A percentile compares a stretch with the other conserved stretches of the same genome.
These are phyloP conservation scores for Battus philenor DNA, from an alignment of 1,140 invertebrate species.

Conservation along the genomic window DNA sequence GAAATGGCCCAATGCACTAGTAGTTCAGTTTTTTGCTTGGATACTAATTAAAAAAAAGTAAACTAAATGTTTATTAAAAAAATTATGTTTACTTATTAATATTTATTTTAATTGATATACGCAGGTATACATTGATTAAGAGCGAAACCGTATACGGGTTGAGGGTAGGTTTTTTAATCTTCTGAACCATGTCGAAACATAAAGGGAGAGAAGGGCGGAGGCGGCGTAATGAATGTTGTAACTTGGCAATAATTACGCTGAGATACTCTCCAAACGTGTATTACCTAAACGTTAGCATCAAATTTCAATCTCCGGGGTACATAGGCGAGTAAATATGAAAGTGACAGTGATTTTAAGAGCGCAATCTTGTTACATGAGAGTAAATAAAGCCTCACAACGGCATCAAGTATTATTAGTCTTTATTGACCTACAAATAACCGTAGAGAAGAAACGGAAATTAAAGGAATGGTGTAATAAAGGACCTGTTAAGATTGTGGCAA, in stretches of 20 bases:
- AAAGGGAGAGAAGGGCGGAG: background rate
- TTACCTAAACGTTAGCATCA: constrained; percentile 9
- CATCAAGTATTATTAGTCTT: constrained; percentile 8
- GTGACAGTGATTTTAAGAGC: constrained; percentile 11
- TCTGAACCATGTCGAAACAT: background rate
- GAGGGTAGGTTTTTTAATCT: constrained; percentile 11
- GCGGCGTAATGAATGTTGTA: constrained; percentile 10
- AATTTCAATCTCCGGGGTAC: constrained; percentile 15
- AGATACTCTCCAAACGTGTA: constrained; percentile 11
- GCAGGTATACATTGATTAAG: no score
- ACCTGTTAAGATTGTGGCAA: constrained; percentile 31
- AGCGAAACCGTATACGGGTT: constrained; percentile 13
- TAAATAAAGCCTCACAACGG: background rate
- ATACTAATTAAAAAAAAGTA: no score
- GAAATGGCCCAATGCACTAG: no score
- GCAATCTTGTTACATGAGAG: constrained; percentile 9
- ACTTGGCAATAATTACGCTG: constrained; percentile 13
- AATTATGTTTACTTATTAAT: no score
- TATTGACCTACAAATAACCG: constrained; percentile 15
- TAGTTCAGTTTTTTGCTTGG: no score
- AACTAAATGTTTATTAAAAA: no score
- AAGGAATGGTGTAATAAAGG: constrained; percentile 28
- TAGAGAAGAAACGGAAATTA: constrained; percentile 9
- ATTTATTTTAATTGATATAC: no score
- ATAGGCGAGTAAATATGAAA: constrained; percentile 10